Base-by-base conservation (phyloP, 2,888 invertebrate species). In the Cryptus armator region DNA sequence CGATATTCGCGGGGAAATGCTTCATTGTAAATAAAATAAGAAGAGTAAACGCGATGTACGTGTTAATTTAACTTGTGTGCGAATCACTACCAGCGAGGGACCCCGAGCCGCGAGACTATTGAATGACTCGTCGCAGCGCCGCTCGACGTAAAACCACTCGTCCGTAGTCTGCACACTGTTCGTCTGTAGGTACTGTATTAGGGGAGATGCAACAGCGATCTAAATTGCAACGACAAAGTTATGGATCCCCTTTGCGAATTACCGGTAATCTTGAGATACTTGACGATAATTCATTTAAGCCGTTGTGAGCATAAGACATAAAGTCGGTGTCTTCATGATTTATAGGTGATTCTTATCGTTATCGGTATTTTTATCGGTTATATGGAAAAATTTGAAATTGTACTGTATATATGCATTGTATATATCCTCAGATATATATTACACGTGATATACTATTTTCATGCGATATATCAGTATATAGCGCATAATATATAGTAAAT, bases 81-180 rank as follows among this genome's bases (percentile, higher is more conserved):
- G 10, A 62, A 62, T 32, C 6, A 32, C n/a, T n/a, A n/a, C 62
- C 14, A 56, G 64, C 43, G 32, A 37, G 48, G 24, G 19, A 71
- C 16, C 24, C 24, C 83, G 70, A 43, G 59, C 24, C 66, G 56
- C 80, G 83, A 71, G 71, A 62, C 75, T 16, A 76, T 16, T 48
- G 48, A 70, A 56, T 80, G 80, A 78, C 48, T 83, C n/a, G 46
- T 67, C 48, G 64, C 56, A 62, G 62, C 62, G 32, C 32, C 62
- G 62, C 14, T 29, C 32, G 32, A 62, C 6, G 62, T 14, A 29
- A 32, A 62, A 29, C 32, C 62, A 32, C n/a, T 32, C 29, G 32
- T 62, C 62, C 29, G 24, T 10, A 5, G 1, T 14, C 12, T n/a
- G n/a, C 3, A 51, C 24, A 29, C 29, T 62, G 32, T 62, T 32